phyloP scores from a whole-genome alignment of 2,888 invertebrate genomes.

The Rhingia campestris region DNA sequence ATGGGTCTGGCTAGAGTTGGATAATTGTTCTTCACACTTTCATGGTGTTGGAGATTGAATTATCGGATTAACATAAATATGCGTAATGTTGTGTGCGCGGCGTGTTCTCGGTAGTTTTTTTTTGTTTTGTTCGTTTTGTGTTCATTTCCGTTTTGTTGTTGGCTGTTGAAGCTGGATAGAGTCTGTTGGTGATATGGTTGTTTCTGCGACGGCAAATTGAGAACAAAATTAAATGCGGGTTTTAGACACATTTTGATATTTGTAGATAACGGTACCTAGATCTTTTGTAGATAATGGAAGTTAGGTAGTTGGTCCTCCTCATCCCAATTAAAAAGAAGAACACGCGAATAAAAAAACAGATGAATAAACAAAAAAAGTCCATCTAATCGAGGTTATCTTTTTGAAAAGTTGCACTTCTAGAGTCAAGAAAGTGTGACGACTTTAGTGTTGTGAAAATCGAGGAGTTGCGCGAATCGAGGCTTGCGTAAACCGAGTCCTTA shows the following conservation, averaged over 20 bases:
- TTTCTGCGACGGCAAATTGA: conserved; percentile 36
- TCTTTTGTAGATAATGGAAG: too few relatives aligned
- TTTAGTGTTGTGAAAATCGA: too few relatives aligned
- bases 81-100: conserved; percentile 76
- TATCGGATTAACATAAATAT: conserved; percentile 77
- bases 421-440: too few relatives aligned
- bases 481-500: too few relatives aligned
- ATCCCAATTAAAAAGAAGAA: too few relatives aligned
- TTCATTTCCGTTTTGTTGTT: neutral
- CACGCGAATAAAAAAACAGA: too few relatives aligned
- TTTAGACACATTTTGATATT: neutral
- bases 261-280: too few relatives aligned
- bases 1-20: neutral
- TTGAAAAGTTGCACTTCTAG: too few relatives aligned
- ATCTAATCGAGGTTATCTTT: too few relatives aligned
- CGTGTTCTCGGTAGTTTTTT: conserved; percentile 8
- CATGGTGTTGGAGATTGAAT: conserved; percentile 66
- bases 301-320: too few relatives aligned
- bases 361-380: too few relatives aligned
- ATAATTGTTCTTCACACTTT: conserved; percentile 22
- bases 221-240: neutral
- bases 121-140: neutral
- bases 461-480: too few relatives aligned
- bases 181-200: neutral
- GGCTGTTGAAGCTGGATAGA: neutral